phyloP scores from a whole-genome alignment of 2,113 vertebrate species.

The Tragelaphus scriptus region DNA sequence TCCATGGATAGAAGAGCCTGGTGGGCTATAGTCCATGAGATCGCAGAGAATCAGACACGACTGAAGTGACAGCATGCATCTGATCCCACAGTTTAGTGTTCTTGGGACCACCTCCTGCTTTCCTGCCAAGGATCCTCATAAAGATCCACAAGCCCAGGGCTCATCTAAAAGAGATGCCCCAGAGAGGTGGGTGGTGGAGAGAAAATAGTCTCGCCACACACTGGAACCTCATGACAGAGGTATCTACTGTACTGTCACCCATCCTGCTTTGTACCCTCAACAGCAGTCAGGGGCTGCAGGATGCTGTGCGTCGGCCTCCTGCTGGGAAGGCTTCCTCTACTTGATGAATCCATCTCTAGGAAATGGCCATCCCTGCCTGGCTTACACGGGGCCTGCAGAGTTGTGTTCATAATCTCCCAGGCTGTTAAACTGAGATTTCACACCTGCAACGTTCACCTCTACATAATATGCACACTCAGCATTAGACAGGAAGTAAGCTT shows the following conservation, averaged over 20 bases:
- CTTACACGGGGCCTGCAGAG: background rate
- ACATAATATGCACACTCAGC: background rate
- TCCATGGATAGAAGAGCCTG: background rate
- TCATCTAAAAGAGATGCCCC: background rate
- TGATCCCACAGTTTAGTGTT: background rate
- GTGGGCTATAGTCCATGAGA: background rate
- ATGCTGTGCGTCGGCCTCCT: background rate
- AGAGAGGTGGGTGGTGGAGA: background rate
- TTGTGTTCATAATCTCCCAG: background rate
- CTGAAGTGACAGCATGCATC: background rate
- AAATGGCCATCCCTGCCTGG: background rate
- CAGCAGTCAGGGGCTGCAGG: background rate
- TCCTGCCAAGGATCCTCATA: background rate
- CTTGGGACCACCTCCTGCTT: background rate
- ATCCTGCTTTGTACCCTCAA: rapidly evolving
- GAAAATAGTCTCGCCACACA: background rate
- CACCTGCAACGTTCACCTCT: background rate
- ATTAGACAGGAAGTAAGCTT: background rate
- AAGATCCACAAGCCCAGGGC: background rate
- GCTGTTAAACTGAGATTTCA: background rate
- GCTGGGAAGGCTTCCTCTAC: background rate
- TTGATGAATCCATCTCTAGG: background rate
- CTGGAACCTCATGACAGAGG: background rate
- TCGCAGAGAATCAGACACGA: rapidly evolving
- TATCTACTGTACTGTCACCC: background rate